Evolutionary conservation across 2,113 vertebrate species (phyloP), one percentile per base, ranked within the genome.

Genomic region (Suricata suricatta): DNA sequence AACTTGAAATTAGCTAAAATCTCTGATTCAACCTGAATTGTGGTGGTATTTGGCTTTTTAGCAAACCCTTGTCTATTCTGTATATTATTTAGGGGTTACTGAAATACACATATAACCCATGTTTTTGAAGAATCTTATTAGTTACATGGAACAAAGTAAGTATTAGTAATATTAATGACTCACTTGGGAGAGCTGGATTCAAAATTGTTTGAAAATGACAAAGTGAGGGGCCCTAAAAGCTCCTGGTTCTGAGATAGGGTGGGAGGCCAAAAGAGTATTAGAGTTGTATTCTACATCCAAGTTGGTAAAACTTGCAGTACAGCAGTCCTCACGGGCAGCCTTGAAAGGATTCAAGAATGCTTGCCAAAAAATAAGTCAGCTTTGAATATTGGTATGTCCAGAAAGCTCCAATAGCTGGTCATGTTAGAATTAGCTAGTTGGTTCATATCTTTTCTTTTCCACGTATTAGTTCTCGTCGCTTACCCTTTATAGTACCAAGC

Each of bases 321-420:
- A 23, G 9, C 2, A 31, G 7, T 63, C 41, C 16, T 1, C 0
- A 0, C 6, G 1, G 12, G 31, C 31, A 95, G 2, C 33, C 52
- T 68, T 54, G 33, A 14, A 88, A 68, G 21, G 25, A 52, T 4
- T 2, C 21, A 54, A 25, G 82, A 89, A 31, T 35, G 0, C 17
- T 93, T 47, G 7, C n/a, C n/a, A 79, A 38, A 50, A 29, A 82
- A 72, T 10, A 41, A 41, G 8, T 72, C n/a, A 60, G 10, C 14
- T 88, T 38, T 41, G 19, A 76, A 68, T 12, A 63, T 8, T 16
- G 12, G 2, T 25, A 35, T 23, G 5, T 12, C 23, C 41, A 77
- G 29, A 77, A 86, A 93, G 16, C 35, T 80, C 29, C 10, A 57
- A 35, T 10, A n/a, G 15, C 9, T 54, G 17, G 25, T 63, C 38